Percentiles rank a stretch among this genome's conserved stretches.
Evolutionary conservation across 2,888 invertebrate genomes (phyloP).

Genomic region (Campaea margaritaria): DNA sequence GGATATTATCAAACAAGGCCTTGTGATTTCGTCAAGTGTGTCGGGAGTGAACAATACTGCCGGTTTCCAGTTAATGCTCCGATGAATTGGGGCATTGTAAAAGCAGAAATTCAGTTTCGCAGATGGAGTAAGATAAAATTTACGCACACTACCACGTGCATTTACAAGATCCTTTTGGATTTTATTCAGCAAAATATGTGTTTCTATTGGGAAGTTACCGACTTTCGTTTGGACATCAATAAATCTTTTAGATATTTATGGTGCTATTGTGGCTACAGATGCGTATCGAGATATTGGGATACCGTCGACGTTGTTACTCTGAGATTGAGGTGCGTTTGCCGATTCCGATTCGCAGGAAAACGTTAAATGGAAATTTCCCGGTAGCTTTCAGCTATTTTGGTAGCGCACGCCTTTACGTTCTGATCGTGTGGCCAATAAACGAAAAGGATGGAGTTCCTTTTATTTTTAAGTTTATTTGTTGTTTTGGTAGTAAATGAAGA

Average conservation of each 20-base stretch:
- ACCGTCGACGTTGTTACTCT: not conserved
- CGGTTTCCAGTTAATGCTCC: slow-evolving; percentile 65
- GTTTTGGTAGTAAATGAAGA: not conserved
- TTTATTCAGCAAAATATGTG: too few species aligned
- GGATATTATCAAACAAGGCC: slow-evolving; percentile 58
- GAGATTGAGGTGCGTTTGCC: not conserved
- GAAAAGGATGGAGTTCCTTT: not conserved
- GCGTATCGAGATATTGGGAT: too few species aligned
- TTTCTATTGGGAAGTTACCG: too few species aligned
- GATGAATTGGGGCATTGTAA: slow-evolving; percentile 57
- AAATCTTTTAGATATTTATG: too few species aligned
- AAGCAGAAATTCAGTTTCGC: not conserved
- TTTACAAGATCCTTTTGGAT: not conserved
- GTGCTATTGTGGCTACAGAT: too few species aligned
- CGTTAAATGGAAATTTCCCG: not conserved
- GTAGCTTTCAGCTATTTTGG: not conserved
- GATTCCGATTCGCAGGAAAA: not conserved
- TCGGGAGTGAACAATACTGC: slow-evolving; percentile 69
- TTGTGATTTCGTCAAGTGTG: slow-evolving; percentile 55
- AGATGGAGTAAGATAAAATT: not conserved
- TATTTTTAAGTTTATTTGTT: not conserved
- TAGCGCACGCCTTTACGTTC: not conserved
- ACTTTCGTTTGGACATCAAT: too few species aligned
- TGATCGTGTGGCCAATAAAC: not conserved
- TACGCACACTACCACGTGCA: not conserved